Base-by-base conservation (phyloP, 2,113 vertebrate species). In the Sisor rabdophorus region DNA sequence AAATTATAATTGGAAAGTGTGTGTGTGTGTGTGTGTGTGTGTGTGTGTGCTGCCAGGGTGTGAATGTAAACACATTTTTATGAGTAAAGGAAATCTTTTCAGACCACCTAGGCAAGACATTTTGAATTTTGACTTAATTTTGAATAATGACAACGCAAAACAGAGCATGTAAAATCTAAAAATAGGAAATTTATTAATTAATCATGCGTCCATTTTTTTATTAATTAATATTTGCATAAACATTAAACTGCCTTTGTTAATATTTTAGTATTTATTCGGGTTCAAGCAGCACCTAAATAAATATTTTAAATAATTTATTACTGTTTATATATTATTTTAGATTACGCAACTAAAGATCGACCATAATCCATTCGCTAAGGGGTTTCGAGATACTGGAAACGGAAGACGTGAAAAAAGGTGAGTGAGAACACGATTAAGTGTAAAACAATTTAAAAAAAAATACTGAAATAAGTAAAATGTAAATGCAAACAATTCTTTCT, bases 341-440 rank as follows among this genome's bases (percentile, higher is more conserved):
- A 98, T 98, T 88, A 98, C 97, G 1, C 97, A 99, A 83, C 91
- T 99, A 90, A 99, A 99, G 93, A 99, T 99, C 72, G 97, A 99
- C 90, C 95, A 99, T 89, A 99, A 99, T 78, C 97, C 97, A 0
- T 99, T 99, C 85, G 97, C 97, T 76, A 99, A 99, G 92, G 97
- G 97, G 80, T 99, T 99, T 86, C 94, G 97, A 78, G 97, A 99
- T 91, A 98, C 97, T 1, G 97, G 97, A 32, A 99, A 99, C 89
- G 97, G 97, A 63, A 92, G 96, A 81, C 89, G 97, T 81, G 97
- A 98, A 81, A 99, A 99, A 87, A 94, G 97, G 97, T 98, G 89
- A 94, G 17, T 26, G 4, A 17, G 20, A 44, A 59, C 22, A 40
- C 20, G 6, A 44, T 67, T 50, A 28, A 11, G 8, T 63, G 7